These are phyloP conservation scores for Crepidodera aurea DNA, from an alignment of 2,888 invertebrate genomes.

Conservation along the genomic window DNA sequence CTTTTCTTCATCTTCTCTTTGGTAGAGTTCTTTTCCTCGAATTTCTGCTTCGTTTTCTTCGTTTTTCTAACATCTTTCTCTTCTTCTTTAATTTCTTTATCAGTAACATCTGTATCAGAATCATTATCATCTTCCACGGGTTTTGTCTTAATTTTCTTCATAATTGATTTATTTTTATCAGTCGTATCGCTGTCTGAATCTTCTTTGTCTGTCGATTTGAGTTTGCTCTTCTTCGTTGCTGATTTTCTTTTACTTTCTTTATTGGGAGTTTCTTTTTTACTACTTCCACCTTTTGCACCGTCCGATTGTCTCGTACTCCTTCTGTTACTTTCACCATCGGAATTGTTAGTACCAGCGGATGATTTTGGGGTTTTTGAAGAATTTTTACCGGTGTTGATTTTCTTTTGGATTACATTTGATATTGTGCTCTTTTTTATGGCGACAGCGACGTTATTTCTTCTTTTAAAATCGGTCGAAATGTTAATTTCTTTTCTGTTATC, in stretches of 20 bases:
- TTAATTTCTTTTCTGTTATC: constrained; percentile 55
- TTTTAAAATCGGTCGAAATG: constrained; percentile 48
- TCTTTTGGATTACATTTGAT: constrained; percentile 29
- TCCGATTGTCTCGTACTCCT: background rate
- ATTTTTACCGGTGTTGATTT: constrained; percentile 13
- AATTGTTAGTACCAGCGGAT: background rate
- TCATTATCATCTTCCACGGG: background rate
- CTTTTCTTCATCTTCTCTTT: background rate
- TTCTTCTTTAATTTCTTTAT: background rate
- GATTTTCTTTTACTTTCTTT: background rate
- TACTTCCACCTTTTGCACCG: background rate
- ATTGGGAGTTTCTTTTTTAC: background rate
- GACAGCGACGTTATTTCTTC: constrained; percentile 29
- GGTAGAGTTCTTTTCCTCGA: background rate
- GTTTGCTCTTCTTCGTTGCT: background rate
- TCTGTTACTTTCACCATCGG: background rate
- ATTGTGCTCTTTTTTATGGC: constrained; percentile 27
- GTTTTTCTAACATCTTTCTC: too few species aligned
- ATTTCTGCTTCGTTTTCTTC: background rate
- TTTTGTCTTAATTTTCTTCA: background rate
- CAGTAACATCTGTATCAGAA: background rate
- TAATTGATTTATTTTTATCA: background rate
- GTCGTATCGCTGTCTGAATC: background rate
- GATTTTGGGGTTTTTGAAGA: background rate
- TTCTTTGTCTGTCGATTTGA: background rate